Evolutionary conservation across 2,888 invertebrate species (phyloP).

Genomic region (Pammene fasciana): DNA sequence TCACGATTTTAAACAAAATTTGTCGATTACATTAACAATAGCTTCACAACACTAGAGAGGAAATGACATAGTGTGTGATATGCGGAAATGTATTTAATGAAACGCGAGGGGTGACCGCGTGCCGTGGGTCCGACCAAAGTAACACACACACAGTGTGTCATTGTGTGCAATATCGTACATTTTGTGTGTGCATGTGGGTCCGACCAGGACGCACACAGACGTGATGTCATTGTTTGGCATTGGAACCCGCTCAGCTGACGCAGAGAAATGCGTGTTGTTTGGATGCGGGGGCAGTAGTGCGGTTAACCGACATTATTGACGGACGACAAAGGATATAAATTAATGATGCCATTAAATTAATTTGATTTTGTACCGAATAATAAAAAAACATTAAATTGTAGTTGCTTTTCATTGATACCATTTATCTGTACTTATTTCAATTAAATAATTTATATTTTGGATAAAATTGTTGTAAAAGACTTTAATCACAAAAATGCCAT

Average conservation of each 20-base stretch:
- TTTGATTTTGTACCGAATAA: constrained; percentile 1
- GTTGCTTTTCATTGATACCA: no score
- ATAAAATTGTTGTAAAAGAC: no score
- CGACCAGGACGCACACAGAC: constrained; percentile 44
- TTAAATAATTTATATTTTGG: no score
- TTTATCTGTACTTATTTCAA: no score
- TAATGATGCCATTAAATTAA: constrained; percentile 22
- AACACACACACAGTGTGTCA: constrained; percentile 44
- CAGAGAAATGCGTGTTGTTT: constrained; percentile 28
- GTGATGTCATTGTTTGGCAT: constrained; percentile 28
- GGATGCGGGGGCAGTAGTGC: constrained; percentile 39
- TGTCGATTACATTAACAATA: constrained; percentile 28
- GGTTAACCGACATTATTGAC: constrained; percentile 30
- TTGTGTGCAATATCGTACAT: constrained; percentile 42
- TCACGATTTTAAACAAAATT: constrained; percentile 19
- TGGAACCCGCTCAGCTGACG: constrained; percentile 29
- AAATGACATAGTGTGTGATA: constrained; percentile 84
- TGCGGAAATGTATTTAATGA: constrained; percentile 83
- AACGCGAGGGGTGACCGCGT: constrained; percentile 75
- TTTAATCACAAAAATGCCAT: no score
- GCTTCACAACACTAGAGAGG: constrained; percentile 65
- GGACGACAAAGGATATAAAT: constrained; percentile 20
- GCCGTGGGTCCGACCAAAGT: constrained; percentile 60
- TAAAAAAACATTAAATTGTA: background rate
- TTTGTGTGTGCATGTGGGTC: constrained; percentile 31